Percentiles rank a stretch among this genome's conserved stretches.
Conservation (phyloP, 2,797 vertebrate species). For the Sorex maritimensis region DNA sequence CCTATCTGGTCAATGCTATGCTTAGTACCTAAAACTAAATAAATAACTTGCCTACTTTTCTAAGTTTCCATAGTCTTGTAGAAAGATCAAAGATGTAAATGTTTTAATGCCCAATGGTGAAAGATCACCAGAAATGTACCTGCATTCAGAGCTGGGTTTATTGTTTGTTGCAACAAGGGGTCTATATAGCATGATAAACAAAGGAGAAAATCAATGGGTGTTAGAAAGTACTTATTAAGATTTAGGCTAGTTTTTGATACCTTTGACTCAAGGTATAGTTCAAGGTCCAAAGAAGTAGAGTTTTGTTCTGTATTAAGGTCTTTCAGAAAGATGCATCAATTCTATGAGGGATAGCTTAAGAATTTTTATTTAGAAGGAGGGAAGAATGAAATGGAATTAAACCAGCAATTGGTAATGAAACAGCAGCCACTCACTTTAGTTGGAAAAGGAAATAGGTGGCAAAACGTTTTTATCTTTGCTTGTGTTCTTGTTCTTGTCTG, state of each 20-base stretch:
- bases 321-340: not conserved
- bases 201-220: not conserved
- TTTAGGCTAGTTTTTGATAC: not conserved
- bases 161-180: constrained; percentile 42
- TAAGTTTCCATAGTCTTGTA: constrained; percentile 4
- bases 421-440: not conserved
- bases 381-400: not conserved
- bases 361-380: constrained; percentile 1
- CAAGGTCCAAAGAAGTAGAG: constrained; percentile 5
- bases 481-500: not conserved
- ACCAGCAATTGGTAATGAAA: not conserved
- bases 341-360: not conserved
- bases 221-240: not conserved
- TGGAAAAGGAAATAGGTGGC: not conserved
- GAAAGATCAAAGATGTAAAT: constrained; percentile 63
- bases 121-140: constrained; percentile 12
- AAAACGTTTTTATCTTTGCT: not conserved
- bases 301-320: not conserved
- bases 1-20: not conserved
- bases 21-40: not conserved
- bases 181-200: not conserved
- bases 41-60: not conserved
- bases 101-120: not conserved
- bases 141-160: constrained; percentile 37
- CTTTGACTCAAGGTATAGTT: too few species aligned